These are phyloP conservation scores for Procambarus clarkii DNA, from an alignment of 1,140 invertebrate genomes.

Conservation along the genomic window DNA sequence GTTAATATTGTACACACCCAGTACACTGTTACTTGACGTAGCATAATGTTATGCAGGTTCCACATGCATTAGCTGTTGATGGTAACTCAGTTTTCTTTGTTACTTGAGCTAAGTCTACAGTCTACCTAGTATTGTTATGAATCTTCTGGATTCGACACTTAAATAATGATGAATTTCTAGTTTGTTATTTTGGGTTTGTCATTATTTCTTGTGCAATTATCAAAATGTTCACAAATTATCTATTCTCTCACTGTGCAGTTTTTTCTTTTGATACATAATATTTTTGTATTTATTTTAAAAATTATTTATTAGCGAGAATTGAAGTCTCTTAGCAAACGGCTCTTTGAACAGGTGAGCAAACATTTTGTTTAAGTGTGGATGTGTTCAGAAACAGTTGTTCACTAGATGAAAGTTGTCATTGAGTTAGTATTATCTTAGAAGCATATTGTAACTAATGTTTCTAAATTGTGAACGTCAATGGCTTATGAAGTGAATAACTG, in stretches of 20 bases:
- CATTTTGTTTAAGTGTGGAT: slow-evolving; percentile 15
- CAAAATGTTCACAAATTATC: slow-evolving; percentile 21
- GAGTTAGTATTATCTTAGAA: background rate
- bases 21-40: background rate
- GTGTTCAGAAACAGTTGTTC: background rate
- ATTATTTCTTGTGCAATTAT: slow-evolving; percentile 4
- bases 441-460: background rate
- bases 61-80: background rate
- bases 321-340: slow-evolving; percentile 39
- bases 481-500: background rate
- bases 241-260: slow-evolving; percentile 31
- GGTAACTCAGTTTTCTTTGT: background rate
- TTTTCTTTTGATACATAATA: slow-evolving; percentile 57
- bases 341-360: slow-evolving; percentile 20
- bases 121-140: slow-evolving; percentile 4
- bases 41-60: background rate
- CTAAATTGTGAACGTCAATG: background rate
- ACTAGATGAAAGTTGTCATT: background rate
- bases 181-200: background rate
- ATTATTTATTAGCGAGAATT: slow-evolving; percentile 50
- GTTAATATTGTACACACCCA: background rate
- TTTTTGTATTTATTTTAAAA: slow-evolving; percentile 63
- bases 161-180: background rate
- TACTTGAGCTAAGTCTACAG: background rate
- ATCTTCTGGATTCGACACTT: background rate